Evolutionary conservation across 2,888 invertebrate genomes (phyloP), one percentile per base, ranked within the genome.

Genomic region (Luperina nickerlii): DNA sequence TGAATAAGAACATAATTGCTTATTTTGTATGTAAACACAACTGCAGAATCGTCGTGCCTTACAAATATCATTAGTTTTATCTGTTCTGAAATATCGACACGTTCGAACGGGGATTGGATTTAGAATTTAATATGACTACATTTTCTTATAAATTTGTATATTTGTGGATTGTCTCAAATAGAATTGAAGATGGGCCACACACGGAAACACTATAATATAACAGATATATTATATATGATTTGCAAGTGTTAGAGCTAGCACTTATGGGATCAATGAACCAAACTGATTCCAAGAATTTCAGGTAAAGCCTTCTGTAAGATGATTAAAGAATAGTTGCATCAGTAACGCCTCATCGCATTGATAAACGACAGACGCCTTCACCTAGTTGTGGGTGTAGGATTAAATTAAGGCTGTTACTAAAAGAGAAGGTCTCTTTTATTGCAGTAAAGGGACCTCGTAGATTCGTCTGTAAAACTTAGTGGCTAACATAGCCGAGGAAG

Each of bases 401-500:
- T 87, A 87, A 88, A 88, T 88, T 83, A 89, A 86, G 79, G 45
- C 78, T 84, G 82, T 78, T 79, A 84, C 76, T 84, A 82, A 90
- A 87, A 87, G 83, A 87, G 90, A 89, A 89, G 90, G 90, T 82
- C 81, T 90, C 82, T 75, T 87, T 86, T 83, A 90, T 72, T 79
- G 84, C 78, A 84, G 83, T 86, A 86, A 88, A 86, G 90, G 90
- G 85, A 89, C 81, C 87, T 88, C 90, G 86, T 83, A 86, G 83
- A 87, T 82, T 69, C 74, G 80, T 86, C 86, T 83, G 76, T 82
- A 83, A 79, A 83, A 77, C 82, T 79, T 80, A 86, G 85, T 84
- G 86, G 85, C 83, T 83, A 87, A 85, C 81, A 90, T 90, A 90
- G 88, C 90, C 84, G 87, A 90, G 89, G 91, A 91, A 92, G 88